Evolutionary conservation across 1,140 invertebrate genomes (phyloP), one percentile per base, ranked within the genome.

Genomic region (Stegodyphus mimosarum): DNA sequence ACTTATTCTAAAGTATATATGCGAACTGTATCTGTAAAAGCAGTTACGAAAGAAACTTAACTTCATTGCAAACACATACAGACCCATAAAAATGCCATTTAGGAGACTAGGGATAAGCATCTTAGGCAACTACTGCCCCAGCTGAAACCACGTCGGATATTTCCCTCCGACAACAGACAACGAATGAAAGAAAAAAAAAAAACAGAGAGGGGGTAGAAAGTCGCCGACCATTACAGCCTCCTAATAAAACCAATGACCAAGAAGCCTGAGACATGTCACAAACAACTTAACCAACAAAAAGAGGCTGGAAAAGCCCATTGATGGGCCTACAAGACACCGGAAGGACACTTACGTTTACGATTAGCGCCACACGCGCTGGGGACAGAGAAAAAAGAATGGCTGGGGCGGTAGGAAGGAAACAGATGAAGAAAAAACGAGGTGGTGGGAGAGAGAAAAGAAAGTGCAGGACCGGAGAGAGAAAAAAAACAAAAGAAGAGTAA

Each of bases 321-420:
- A 60, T 60, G 55, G 55, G 15, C 55, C 9, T 60, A 60, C 55
- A 15, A 60, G 55, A 60, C 55, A 60, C 55, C 1, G 55, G 55
- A 60, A 77, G 74, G 74, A 77, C 74, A 77, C 74, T 77, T 77
- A 77, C 74, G 55, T 77, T 77, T 77, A 77, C 74, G 74, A 77
- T 77, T 77, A 77, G 74, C 55, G 74, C 74, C 17, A 33, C 33
- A 33, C 33, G 33, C 33, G 33, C 33, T 33, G 33, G 33, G 33
- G 33, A 33, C 33, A 33, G 33, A 33, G 33, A 66, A 50, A 76
- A 64, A 76, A 7, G 33, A 33, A 76, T 64, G 18, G 18, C 60
- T 60, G 53, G 33, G 17, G 9, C 15, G 18, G 10, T 49, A 33
- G 60, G 50, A 13, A 33, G 11, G 15, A 49, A 17, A 66, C n/a